These are phyloP conservation scores for Acipenser ruthenus DNA, from an alignment of 2,797 vertebrate species.

Conservation along the genomic window DNA sequence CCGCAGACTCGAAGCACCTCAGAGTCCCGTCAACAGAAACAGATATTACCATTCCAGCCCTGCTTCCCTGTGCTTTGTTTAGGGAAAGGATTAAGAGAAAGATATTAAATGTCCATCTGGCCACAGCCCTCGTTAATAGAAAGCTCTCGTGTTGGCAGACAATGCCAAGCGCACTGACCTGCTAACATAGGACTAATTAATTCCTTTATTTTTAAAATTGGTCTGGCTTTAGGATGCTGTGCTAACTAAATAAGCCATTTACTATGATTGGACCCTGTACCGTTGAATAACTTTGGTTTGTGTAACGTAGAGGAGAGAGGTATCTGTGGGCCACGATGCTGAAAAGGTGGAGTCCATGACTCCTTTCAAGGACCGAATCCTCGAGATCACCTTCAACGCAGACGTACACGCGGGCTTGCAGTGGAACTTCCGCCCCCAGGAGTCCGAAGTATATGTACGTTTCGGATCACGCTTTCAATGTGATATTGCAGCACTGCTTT, in stretches of 20 bases:
- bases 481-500: too few species aligned
- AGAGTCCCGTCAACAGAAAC: conserved; percentile 5
- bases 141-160: not conserved
- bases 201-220: too few species aligned
- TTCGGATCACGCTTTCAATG: too few species aligned
- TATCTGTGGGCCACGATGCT: conserved; percentile 41
- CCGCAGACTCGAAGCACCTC: conserved; percentile 7
- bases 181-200: too few species aligned
- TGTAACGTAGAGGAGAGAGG: not conserved
- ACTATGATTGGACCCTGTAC: not conserved
- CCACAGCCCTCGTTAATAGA: conserved; percentile 2
- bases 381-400: conserved; percentile 87
- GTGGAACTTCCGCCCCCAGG: conserved; percentile 86
- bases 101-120: conserved; percentile 3
- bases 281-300: not conserved
- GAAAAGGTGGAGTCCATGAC: conserved; percentile 76
- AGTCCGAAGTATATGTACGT: too few species aligned
- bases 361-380: conserved; percentile 70
- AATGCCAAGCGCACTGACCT: too few species aligned
- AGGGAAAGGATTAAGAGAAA: not conserved
- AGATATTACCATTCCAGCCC: not conserved
- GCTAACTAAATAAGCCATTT: too few species aligned
- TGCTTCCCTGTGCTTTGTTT: not conserved
- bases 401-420: conserved; percentile 89
- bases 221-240: too few species aligned